Evolutionary conservation across 2,113 vertebrate genomes (phyloP).

Genomic region (Crotophaga sulcirostris): DNA sequence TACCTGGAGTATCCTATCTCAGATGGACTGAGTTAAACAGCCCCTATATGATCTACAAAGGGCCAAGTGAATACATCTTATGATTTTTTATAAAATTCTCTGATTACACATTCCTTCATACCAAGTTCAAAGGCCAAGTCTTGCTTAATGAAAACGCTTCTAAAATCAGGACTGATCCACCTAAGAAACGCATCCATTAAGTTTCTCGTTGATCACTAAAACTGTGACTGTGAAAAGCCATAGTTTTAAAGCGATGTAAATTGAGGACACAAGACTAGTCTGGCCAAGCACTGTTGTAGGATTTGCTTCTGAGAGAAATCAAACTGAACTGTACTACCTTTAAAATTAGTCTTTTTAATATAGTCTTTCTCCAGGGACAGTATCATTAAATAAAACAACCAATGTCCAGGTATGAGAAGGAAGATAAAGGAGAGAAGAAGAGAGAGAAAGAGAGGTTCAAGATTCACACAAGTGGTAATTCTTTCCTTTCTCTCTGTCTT

Average conservation of each 20-base stretch:
- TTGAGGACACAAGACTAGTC: background rate
- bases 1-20: background rate
- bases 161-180: background rate
- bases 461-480: background rate
- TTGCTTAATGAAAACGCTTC: background rate
- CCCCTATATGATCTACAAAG: background rate
- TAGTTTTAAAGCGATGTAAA: background rate
- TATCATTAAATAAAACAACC: background rate
- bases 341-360: background rate
- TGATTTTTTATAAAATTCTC: background rate
- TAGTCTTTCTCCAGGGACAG: background rate
- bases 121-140: background rate
- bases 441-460: background rate
- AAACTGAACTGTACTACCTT: background rate
- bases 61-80: background rate
- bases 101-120: background rate
- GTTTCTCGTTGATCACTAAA: background rate
- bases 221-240: background rate
- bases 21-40: background rate
- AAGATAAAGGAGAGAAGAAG: background rate
- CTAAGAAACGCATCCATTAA: background rate
- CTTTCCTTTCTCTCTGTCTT: background rate
- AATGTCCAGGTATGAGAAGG: background rate
- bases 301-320: background rate
- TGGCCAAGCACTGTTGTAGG: background rate